Evolutionary conservation across 2,113 vertebrate species (phyloP).

Genomic region (Solenodon paradoxus): DNA sequence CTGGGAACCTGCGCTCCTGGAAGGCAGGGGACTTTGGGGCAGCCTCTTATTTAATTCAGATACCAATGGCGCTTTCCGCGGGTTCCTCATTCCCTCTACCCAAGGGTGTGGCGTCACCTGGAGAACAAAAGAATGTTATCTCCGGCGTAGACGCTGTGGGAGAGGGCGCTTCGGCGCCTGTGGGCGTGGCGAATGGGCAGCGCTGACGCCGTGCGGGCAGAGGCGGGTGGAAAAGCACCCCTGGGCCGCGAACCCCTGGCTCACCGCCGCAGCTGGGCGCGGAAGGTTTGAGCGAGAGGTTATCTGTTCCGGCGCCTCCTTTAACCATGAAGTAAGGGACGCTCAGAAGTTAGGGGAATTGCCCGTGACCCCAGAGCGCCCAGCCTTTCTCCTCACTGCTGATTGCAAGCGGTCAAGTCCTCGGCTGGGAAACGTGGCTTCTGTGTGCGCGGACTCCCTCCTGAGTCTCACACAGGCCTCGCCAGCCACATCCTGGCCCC

Average conservation of each 20-base stretch:
- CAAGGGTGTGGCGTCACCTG: slow-evolving; percentile 38
- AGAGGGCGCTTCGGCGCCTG: not conserved
- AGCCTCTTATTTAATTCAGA: not conserved
- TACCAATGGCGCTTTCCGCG: not conserved
- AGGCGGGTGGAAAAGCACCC: not conserved
- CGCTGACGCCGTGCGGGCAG: slow-evolving; percentile 3
- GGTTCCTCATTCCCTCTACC: slow-evolving; percentile 40
- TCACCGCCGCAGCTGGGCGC: not conserved
- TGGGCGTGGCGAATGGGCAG: not conserved
- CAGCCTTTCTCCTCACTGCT: not conserved
- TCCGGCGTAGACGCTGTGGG: not conserved
- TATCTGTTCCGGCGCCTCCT: not conserved
- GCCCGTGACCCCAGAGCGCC: not conserved
- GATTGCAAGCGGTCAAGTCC: not conserved
- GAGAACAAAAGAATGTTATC: slow-evolving; percentile 62
- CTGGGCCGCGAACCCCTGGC: not conserved
- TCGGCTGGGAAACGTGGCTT: not conserved
- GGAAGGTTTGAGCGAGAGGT: not conserved
- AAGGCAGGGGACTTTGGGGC: not conserved
- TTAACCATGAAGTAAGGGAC: no score
- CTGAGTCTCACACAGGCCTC: not conserved
- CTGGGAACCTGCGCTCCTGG: not conserved
- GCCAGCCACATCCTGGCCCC: not conserved
- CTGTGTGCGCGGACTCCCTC: not conserved
- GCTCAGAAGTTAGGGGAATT: not conserved